Evolutionary conservation across 2,113 vertebrate genomes (phyloP), one percentile per base, ranked within the genome.

Genomic region (Pseudonaja textilis): DNA sequence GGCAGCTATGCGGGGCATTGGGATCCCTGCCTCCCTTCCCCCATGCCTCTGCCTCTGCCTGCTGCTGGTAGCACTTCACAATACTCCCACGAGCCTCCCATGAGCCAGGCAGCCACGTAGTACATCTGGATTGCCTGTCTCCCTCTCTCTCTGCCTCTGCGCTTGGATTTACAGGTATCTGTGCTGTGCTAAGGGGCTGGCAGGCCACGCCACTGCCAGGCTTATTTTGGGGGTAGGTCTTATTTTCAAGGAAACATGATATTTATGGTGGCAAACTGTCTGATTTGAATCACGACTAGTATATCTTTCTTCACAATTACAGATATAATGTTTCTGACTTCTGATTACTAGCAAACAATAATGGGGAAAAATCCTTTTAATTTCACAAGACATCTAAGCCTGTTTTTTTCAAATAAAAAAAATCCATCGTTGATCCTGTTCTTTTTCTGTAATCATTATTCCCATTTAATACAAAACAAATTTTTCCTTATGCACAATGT

Each of bases 271-370:
- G 7, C 39, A 89, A 89, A 85, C 26, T 57, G 5, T 85, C 55
- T 85, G 16, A 89, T 92, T 59, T 89, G 64, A 89, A 89, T 85
- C 87, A 57, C 16, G 89, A 54, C 64, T 42, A 57, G 47, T 45
- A 59, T 8, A 92, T 57, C 91, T 52, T 85, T 59, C 56, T 88
- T 69, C 56, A 34, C 52, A 85, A 59, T 85, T 85, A 92, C n/a
- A 92, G 64, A 89, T 85, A 18, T 42, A 57, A 54, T 81, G 57
- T 59, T 59, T 59, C 23, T 59, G 22, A 59, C 23, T 23, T 25
- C n/a, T 89, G 61, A 57, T 89, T 29, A 81, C 52, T 64, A 92
- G 57, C 52, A 89, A 92, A 89, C 89, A 47, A 26, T 52, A 81
- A 50, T 50, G 8, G 25, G 9, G 6, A 2, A 22, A 34, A n/a